Evolutionary conservation across 2,797 vertebrate genomes (phyloP), one percentile per base, ranked within the genome.

Genomic region (Aplochiton taeniatus): DNA sequence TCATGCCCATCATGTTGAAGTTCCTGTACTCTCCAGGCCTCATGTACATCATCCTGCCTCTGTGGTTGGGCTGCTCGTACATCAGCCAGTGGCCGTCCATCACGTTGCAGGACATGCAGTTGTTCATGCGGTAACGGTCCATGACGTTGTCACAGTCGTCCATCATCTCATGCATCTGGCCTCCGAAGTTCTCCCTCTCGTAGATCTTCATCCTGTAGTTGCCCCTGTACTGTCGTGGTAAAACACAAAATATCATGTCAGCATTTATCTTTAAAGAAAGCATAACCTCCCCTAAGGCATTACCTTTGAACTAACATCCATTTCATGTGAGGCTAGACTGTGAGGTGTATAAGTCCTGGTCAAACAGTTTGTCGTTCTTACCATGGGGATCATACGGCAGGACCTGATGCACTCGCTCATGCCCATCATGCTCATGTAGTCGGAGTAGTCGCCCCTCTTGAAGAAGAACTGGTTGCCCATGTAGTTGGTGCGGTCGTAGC

Each of bases 381-480:
- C 83, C 80, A 79, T 81, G 73, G 83, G 77, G 78, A 85, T 79
- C 67, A 75, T 81, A 56, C 70, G 77, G 70, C 73, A 79, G 73
- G 80, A 82, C 68, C 58, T 72, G 67, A 82, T 79, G 72, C 73
- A 76, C 66, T 79, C 74, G 9, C 5, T 77, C 77, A 77, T 71
- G 41, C 75, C 77, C 73, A 78, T 68, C 75, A 77, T 79, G 66
- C 64, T 77, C 70, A 71, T 73, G 68, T 76, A 72, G 73, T 82
- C 80, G 4, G 80, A 6, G 70, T 80, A 82, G 68, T 82, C 80
- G 48, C 80, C 83, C 73, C 67, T 81, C 65, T 43, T 77, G 78
- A 83, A 59, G 74, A 85, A 79, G 69, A 51, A 75, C 80, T 83
- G 83, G 83, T 79, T 83, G 5, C 83, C 83, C 78, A 73, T 82